Evolutionary conservation across 2,113 vertebrate species (phyloP).

Genomic region (Tapirus terrestris): DNA sequence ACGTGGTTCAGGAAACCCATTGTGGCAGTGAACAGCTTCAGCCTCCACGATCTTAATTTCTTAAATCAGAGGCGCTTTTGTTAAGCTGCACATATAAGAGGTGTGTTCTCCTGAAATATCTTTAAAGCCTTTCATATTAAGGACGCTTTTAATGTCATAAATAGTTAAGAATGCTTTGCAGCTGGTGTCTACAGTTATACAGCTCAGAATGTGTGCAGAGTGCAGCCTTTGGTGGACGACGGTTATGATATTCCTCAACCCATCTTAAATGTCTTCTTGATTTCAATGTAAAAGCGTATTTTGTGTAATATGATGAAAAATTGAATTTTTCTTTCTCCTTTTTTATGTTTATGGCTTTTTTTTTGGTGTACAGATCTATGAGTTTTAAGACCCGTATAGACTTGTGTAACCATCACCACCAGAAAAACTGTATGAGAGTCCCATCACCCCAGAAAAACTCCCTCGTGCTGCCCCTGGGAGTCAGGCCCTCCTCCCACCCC

Average conservation of each 20-base stretch:
- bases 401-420: no score
- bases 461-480: background rate
- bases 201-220: background rate
- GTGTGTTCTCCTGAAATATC: background rate
- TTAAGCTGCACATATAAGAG: background rate
- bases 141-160: background rate
- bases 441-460: rapidly evolving
- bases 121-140: background rate
- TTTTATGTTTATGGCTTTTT: background rate
- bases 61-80: background rate
- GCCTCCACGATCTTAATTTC: background rate
- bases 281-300: background rate
- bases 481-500: no score
- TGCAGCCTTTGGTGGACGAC: rapidly evolving
- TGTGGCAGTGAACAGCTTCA: rapidly evolving
- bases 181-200: background rate
- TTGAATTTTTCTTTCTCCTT: background rate
- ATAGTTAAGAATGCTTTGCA: background rate
- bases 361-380: background rate
- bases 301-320: background rate
- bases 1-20: rapidly evolving
- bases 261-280: background rate
- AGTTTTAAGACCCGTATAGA: background rate
- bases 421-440: no score
- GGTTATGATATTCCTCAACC: rapidly evolving